Percentiles rank a stretch among this genome's conserved stretches.
Conservation (phyloP, 2,797 vertebrate genomes). For the Neosalanx taihuensis region DNA sequence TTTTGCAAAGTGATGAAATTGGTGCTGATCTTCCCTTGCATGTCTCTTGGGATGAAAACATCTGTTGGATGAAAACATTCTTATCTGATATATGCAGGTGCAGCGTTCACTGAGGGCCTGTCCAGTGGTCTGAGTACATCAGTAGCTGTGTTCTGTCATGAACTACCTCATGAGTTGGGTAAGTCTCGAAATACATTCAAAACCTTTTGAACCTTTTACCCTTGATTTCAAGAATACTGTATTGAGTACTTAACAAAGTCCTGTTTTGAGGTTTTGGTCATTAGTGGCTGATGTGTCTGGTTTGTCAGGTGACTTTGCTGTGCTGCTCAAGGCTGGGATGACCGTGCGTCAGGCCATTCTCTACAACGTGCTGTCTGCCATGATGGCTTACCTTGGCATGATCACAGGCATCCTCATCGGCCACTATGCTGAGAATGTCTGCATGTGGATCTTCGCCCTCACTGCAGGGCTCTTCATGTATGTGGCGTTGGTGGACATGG, state of each 20-base stretch:
- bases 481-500: slow-evolving; percentile 97
- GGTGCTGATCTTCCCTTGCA: background rate
- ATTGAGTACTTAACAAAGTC: too few relatives aligned
- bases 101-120: slow-evolving; percentile 91
- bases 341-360: slow-evolving; percentile 93
- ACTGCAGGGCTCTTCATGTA: slow-evolving; percentile 98
- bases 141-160: slow-evolving; percentile 96
- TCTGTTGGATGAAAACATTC: background rate
- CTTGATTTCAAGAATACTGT: too few relatives aligned
- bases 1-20: too few relatives aligned
- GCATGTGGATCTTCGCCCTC: slow-evolving; percentile 95
- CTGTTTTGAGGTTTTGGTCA: too few relatives aligned
- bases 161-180: slow-evolving; percentile 95
- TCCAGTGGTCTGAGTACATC: slow-evolving; percentile 96
- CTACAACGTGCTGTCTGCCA: slow-evolving; percentile 90
- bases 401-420: slow-evolving; percentile 90
- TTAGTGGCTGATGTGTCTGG: background rate
- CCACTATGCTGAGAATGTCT: slow-evolving; percentile 92
- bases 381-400: slow-evolving; percentile 93
- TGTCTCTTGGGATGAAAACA: background rate
- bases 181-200: slow-evolving; percentile 46
- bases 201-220: too few relatives aligned
- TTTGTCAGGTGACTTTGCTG: slow-evolving; percentile 90
- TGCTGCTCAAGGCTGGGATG: slow-evolving; percentile 95
- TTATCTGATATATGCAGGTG: slow-evolving; percentile 72